A percentile compares a stretch with the other conserved stretches of the same genome.
Evolutionary conservation across 2,113 vertebrate genomes (phyloP).

Genomic region (Pygoscelis antarcticus): DNA sequence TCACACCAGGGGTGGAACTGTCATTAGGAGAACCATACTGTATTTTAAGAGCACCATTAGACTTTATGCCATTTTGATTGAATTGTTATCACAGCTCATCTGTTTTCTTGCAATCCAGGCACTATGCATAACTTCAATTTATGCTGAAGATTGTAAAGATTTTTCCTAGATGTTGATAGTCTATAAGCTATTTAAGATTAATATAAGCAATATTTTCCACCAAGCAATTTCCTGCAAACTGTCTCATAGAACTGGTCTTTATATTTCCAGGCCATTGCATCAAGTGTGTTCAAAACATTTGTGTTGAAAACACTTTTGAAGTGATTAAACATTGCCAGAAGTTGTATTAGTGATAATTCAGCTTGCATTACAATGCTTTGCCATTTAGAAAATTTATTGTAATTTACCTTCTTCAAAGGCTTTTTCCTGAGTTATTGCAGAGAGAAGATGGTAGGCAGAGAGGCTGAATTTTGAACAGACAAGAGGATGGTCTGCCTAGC

Average conservation of each 20-base stretch:
- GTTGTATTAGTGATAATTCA: background rate
- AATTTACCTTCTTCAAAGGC: background rate
- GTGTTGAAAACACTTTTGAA: background rate
- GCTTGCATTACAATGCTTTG: background rate
- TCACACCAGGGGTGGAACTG: background rate
- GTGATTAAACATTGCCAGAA: background rate
- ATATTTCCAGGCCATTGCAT: background rate
- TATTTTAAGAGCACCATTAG: background rate
- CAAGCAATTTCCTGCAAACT: background rate
- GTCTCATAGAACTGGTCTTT: background rate
- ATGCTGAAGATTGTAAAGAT: background rate
- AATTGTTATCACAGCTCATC: background rate
- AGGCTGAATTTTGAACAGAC: background rate
- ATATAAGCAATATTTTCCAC: constrained; percentile 2
- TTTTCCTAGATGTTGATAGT: background rate
- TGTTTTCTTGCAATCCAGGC: background rate
- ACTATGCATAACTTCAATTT: background rate
- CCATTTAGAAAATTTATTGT: background rate
- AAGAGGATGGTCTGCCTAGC: background rate
- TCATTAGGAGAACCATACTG: background rate
- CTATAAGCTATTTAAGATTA: constrained; percentile 2
- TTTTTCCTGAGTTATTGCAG: background rate
- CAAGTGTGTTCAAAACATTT: background rate
- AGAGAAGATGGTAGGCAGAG: background rate
- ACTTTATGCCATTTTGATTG: constrained; percentile 4